Evolutionary conservation across 2,888 invertebrate genomes (phyloP), one percentile per base, ranked within the genome.

Genomic region (Bellardia bayeri): DNA sequence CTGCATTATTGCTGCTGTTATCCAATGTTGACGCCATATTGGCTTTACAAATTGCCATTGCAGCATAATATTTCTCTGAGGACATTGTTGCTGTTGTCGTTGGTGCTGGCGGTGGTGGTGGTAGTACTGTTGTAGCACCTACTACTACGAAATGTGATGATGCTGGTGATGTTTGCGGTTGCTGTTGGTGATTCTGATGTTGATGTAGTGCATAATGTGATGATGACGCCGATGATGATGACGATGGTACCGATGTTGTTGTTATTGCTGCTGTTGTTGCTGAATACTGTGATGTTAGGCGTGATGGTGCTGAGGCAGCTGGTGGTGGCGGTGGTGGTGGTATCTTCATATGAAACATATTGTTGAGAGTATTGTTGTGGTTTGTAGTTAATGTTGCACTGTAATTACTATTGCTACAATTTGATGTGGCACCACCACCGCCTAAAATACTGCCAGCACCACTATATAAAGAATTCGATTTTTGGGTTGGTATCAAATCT

Each of bases 51-150:
- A 96, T 95, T 93, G 96, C 96, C 88, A 96, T 95, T 90, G 96
- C 95, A 89, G 96, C 96, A 94, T 96, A 96, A 94, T 96, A 96
- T 93, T 95, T 95, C 93, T 96, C 95, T 83, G 95, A 95, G 63
- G 96, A 95, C 66, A 81, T 83, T 82, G 81, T 85, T 71, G 80
- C 76, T 80, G 86, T 72, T 68, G 69, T 63, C 23, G 85, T 63
- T 51, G 75, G 75, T 40, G 88, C 71, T 61, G 89, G 85, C 33
- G 88, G 72, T 16, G 87, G 79, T 51, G 71, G 61, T 42, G 86
- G 71, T 68, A 82, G 75, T 61, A 87, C 64, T 80, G 86, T 71
- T 68, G 86, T 51, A 23, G 86, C 45, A 64, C 49, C 66, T 58
- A 74, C 66, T 58, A 74, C 66, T 68, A 68, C 49, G 11, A 58